These are phyloP conservation scores for Drosophila maculinotata DNA, from an alignment of 2,888 invertebrate genomes.

Conservation along the genomic window DNA sequence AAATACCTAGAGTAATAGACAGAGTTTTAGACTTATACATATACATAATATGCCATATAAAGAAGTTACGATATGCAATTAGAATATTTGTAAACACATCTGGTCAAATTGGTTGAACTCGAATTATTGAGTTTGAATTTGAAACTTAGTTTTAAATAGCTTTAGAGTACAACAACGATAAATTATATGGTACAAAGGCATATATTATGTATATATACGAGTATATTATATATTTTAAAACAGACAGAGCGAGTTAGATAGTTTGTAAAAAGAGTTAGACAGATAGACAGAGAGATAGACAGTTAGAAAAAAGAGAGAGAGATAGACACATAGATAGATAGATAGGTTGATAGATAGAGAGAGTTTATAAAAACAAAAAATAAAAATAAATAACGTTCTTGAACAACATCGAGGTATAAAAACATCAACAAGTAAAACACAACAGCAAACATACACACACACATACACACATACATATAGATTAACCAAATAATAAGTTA, in stretches of 20 bases:
- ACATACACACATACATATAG: constrained; percentile 5
- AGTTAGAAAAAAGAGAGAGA: constrained; percentile 40
- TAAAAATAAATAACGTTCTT: constrained; percentile 38
- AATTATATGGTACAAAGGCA: constrained; percentile 74
- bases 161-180: constrained; percentile 72
- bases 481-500: constrained; percentile 1
- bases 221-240: constrained; percentile 61
- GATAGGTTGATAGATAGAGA: constrained; percentile 20
- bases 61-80: constrained; percentile 50
- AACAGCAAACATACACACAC: constrained; percentile 31
- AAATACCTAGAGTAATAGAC: constrained; percentile 56
- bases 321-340: constrained; percentile 29
- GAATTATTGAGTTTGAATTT: constrained; percentile 28
- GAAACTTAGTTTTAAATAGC: constrained; percentile 42
- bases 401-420: constrained; percentile 59
- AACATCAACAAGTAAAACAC: constrained; percentile 54
- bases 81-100: constrained; percentile 21
- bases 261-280: constrained; percentile 51
- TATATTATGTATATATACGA: constrained; percentile 76
- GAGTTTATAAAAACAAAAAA: constrained; percentile 33
- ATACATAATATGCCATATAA: constrained; percentile 65
- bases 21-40: constrained; percentile 68
- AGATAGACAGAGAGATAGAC: constrained; percentile 54
- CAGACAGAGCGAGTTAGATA: constrained; percentile 64
- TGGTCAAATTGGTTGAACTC: constrained; percentile 20